phyloP scores from a whole-genome alignment of 2,113 vertebrate genomes.

The Potamarius usumacintae region DNA sequence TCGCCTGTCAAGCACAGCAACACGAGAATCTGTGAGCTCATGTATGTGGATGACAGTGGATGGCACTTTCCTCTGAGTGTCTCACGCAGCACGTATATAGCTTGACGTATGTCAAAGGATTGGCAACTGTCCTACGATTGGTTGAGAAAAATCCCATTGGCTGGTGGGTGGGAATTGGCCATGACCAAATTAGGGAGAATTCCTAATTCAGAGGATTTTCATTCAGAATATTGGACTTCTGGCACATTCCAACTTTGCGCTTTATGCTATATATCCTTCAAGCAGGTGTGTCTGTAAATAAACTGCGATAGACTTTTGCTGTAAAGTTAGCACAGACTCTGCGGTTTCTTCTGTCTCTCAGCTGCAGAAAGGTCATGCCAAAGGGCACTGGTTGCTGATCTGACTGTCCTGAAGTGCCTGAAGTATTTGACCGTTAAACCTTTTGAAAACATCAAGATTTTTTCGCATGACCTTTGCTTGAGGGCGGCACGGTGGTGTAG shows the following conservation, averaged over 20 bases:
- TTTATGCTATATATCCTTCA: background rate
- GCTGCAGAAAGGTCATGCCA: background rate
- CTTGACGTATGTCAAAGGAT: background rate
- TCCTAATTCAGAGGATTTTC: too few relatives aligned
- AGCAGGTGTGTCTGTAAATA: background rate
- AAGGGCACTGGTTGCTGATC: conserved; percentile 1
- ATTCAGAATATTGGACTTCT: background rate
- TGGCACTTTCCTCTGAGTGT: too few relatives aligned
- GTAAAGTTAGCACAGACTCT: background rate
- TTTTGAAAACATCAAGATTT: background rate
- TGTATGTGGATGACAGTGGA: background rate
- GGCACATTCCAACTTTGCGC: background rate
- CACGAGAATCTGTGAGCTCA: background rate
- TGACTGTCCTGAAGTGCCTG: conserved; percentile 2
- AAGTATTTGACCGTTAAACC: conserved; percentile 28
- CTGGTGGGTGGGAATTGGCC: background rate
- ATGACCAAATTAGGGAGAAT: background rate
- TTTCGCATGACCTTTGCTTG: background rate
- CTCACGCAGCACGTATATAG: too few relatives aligned
- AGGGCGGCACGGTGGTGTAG: too few relatives aligned
- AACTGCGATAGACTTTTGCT: background rate
- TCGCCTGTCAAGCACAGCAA: background rate
- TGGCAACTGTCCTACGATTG: too few relatives aligned
- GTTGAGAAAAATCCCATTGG: background rate
- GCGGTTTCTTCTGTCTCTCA: background rate